phyloP scores from a whole-genome alignment of 2,797 vertebrate genomes.

The Threskiornis aethiopicus region DNA sequence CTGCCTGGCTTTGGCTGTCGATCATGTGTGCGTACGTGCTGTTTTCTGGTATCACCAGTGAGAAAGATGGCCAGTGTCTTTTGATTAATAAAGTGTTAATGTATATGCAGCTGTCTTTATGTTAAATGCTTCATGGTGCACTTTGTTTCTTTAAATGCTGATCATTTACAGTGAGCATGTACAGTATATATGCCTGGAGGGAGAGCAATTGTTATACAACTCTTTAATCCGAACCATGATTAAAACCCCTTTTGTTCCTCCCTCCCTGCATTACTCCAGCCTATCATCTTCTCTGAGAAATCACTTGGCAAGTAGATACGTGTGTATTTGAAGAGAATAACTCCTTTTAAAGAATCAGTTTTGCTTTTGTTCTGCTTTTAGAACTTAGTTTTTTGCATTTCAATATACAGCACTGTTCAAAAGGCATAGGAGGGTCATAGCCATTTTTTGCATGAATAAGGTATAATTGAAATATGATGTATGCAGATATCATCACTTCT shows the following conservation, averaged over 20 bases:
- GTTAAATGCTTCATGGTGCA: background rate
- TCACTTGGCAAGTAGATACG: slow-evolving; percentile 58
- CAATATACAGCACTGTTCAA: background rate
- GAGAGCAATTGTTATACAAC: slow-evolving; percentile 59
- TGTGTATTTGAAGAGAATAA: slow-evolving; percentile 53
- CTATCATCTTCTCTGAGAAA: slow-evolving; percentile 62
- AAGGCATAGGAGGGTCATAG: slow-evolving; percentile 39
- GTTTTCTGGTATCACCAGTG: background rate
- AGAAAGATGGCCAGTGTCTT: background rate
- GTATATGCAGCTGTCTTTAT: slow-evolving; percentile 26
- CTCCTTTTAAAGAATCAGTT: slow-evolving; percentile 31
- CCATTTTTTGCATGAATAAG: slow-evolving; percentile 52
- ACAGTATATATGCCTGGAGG: slow-evolving; percentile 58
- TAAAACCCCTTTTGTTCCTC: slow-evolving; percentile 61
- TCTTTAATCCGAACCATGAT: slow-evolving; percentile 54
- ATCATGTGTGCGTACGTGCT: background rate
- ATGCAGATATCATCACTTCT: slow-evolving; percentile 59
- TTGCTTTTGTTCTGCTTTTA: slow-evolving; percentile 56
- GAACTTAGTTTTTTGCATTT: slow-evolving; percentile 49
- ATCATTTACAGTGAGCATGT: slow-evolving; percentile 36
- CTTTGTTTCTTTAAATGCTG: slow-evolving; percentile 49
- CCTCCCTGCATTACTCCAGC: slow-evolving; percentile 33
- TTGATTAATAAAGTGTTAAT: slow-evolving; percentile 32
- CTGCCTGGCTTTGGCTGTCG: background rate
- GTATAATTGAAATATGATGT: slow-evolving; percentile 57